A percentile compares a stretch with the other conserved stretches of the same genome.
These are phyloP conservation scores for Gymnoscopelus braueri DNA, from an alignment of 2,797 vertebrate genomes.

Conservation along the genomic window DNA sequence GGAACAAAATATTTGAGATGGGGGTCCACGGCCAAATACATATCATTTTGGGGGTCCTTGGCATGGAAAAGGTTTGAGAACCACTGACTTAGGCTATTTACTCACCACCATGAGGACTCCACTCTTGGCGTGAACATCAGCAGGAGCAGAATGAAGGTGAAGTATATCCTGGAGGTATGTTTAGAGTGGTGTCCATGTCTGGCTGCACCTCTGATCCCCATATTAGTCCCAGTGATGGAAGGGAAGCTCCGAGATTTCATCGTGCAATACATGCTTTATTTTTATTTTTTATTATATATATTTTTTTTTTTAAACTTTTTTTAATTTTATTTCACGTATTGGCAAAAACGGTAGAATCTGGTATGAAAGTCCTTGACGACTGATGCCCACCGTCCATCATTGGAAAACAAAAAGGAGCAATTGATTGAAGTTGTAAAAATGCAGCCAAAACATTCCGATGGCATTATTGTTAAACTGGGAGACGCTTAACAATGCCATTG, in stretches of 20 bases:
- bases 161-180: constrained; percentile 73
- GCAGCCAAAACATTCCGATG: neutral
- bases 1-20: too few relatives aligned
- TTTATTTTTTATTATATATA: too few relatives aligned
- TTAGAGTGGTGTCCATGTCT: constrained; percentile 51
- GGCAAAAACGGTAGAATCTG: constrained; percentile 50
- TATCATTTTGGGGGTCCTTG: too few relatives aligned
- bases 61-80: too few relatives aligned
- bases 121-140: constrained; percentile 90
- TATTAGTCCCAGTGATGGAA: constrained; percentile 49
- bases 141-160: constrained; percentile 84
- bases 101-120: constrained; percentile 96
- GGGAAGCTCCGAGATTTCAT: constrained; percentile 68
- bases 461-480: constrained; percentile 22
- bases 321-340: constrained; percentile 52
- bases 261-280: constrained; percentile 68
- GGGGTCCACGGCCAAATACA: too few relatives aligned
- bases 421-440: constrained; percentile 20
- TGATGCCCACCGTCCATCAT: constrained; percentile 58
- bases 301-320: constrained; percentile 27
- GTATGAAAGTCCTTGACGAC: constrained; percentile 48
- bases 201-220: constrained; percentile 54
- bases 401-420: constrained; percentile 13
- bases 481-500: neutral
- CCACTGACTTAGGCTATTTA: too few relatives aligned